Percentiles rank a stretch among this genome's conserved stretches.
phyloP scores from a whole-genome alignment of 1,140 invertebrate species.

The Paracyclopina nana region DNA sequence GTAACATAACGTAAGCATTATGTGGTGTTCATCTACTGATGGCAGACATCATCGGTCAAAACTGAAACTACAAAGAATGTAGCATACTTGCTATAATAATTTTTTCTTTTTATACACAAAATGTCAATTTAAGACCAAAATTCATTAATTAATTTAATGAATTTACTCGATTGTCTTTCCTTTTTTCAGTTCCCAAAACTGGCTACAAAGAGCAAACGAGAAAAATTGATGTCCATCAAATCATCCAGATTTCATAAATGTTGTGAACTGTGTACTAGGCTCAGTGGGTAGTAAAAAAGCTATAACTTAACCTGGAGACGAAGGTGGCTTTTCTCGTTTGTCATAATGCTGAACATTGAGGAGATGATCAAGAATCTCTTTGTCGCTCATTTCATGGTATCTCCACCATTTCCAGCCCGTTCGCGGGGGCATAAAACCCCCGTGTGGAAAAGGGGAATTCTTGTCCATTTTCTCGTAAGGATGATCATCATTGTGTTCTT shows the following conservation, averaged over 20 bases:
- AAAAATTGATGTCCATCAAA: neutral
- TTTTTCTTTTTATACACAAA: too few relatives aligned
- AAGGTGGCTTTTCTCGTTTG: neutral
- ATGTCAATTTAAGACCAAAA: neutral
- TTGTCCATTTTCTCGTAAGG: too few relatives aligned
- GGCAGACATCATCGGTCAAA: too few relatives aligned
- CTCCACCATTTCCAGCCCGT: conserved; percentile 3
- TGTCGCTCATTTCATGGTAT: neutral
- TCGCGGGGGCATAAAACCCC: too few relatives aligned
- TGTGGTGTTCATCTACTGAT: too few relatives aligned
- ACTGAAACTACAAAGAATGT: too few relatives aligned
- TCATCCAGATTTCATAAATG: neutral
- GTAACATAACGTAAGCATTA: too few relatives aligned
- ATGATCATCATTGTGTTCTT: too few relatives aligned
- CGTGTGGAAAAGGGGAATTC: too few relatives aligned
- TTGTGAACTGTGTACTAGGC: neutral
- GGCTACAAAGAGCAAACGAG: neutral
- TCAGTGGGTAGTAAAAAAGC: neutral
- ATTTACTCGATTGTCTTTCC: neutral
- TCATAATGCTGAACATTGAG: neutral
- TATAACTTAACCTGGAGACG: neutral
- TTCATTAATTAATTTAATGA: neutral
- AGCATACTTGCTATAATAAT: too few relatives aligned
- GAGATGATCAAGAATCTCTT: conserved; percentile 3
- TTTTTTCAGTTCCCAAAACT: neutral